Evolutionary conservation across 2,797 vertebrate species (phyloP), one percentile per base, ranked within the genome.

Genomic region (Coendou prehensilis): DNA sequence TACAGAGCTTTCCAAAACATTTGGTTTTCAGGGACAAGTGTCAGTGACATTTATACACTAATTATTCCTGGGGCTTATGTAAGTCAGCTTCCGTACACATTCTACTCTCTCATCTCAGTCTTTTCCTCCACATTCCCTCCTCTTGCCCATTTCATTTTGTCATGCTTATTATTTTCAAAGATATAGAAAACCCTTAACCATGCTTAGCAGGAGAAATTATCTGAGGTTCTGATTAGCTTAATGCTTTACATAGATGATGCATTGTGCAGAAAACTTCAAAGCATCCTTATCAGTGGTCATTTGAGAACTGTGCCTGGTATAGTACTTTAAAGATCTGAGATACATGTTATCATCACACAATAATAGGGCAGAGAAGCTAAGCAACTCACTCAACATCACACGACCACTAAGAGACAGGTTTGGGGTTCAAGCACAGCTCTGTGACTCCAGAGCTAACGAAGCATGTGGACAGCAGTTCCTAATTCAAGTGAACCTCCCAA

Each of bases 1-100:
- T 75, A 87, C 96, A 92, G 37, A n/a, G 64, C 50, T 96, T 78
- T 97, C 26, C 80, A 92, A 94, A 90, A 64, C 95, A 61, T 47
- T 75, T 96, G 57, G 63, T 78, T 91, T n/a, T 30, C 22, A 63
- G 37, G 59, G 22, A 67, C 63, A 93, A 87, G 92, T 13, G 4
- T 69, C n/a, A 56, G 22, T 63, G 64, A 73, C 9, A 95, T 85
- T 78, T 64, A 61, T 50, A 71, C 15, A n/a, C 73, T 87, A 96
- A 73, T 78, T 89, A 23, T 91, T 95, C 28, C 18, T 28, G 92
- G 64, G 71, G 28, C 23, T 33, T 93, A n/a, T 23, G 6, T 14
- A 59, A 26, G 15, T 87, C 14, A 87, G 67, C 22, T 89, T 78
- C 33, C 45, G n/a, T 30, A 64, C 17, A 71, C 3, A 2, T 41